phyloP scores from a whole-genome alignment of 1,140 invertebrate genomes.

The Harlomillsia oculata region DNA sequence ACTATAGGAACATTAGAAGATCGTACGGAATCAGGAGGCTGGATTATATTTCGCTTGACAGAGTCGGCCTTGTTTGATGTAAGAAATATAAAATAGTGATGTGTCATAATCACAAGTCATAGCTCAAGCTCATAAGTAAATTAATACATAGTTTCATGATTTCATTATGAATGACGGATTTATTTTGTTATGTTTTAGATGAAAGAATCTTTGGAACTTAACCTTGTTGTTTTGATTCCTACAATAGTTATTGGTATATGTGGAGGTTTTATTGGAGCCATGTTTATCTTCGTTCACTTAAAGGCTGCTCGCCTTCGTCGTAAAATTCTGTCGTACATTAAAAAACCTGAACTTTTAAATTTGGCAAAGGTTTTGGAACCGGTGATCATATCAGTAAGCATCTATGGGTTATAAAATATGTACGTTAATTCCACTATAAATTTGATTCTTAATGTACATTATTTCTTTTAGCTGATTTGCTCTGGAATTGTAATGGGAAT shows the following conservation, averaged over 20 bases:
- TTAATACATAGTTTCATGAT: background rate
- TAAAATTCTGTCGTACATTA: conserved; percentile 16
- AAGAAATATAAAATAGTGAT: no score
- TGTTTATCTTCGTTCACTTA: conserved; percentile 27
- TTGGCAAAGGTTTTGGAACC: conserved; percentile 29
- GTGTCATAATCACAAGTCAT: no score
- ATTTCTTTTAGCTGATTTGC: conserved; percentile 21
- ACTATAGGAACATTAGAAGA: conserved; percentile 5
- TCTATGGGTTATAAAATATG: background rate
- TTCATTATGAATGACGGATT: background rate
- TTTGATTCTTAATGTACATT: background rate
- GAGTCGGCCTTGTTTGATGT: conserved; percentile 33
- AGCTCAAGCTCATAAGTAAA: no score
- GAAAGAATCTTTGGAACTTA: conserved; percentile 19
- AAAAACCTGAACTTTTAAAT: conserved; percentile 16
- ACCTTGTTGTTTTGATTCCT: conserved; percentile 19
- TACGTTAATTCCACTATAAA: background rate
- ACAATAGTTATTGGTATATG: conserved; percentile 23
- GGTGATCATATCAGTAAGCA: conserved; percentile 23
- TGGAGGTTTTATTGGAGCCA: conserved; percentile 22
- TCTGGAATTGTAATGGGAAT: conserved; percentile 16
- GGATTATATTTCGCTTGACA: conserved; percentile 20
- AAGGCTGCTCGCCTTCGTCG: conserved; percentile 26
- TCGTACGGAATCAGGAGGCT: background rate
- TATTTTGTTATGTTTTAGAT: conserved; percentile 18